Evolutionary conservation across 2,797 vertebrate genomes (phyloP).

Genomic region (Clarias fuscus): DNA sequence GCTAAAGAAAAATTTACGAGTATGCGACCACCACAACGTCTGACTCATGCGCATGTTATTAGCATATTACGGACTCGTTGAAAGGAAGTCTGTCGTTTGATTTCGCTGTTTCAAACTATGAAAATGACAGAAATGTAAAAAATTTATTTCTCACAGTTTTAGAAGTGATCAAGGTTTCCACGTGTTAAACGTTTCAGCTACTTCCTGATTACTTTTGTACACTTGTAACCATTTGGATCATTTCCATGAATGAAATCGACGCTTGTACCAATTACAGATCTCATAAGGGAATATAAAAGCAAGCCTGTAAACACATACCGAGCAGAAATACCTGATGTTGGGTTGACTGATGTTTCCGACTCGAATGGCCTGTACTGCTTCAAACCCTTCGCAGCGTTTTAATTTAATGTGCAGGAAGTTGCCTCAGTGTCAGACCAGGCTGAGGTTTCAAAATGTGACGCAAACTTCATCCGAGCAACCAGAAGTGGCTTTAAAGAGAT

Average conservation of each 20-base stretch:
- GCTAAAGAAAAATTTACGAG: too few species aligned
- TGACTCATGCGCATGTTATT: background rate
- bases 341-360: background rate
- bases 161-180: background rate
- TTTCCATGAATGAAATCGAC: background rate
- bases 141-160: background rate
- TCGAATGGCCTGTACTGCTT: background rate
- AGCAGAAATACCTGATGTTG: slow-evolving; percentile 14
- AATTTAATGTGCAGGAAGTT: slow-evolving; percentile 53
- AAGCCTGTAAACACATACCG: background rate
- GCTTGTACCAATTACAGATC: background rate
- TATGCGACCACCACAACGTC: background rate
- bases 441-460: slow-evolving; percentile 47
- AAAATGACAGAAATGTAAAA: background rate
- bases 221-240: background rate
- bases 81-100: background rate
- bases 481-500: slow-evolving; percentile 23
- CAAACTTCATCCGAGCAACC: slow-evolving; percentile 34
- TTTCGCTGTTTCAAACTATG: background rate
- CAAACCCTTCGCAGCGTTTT: background rate
- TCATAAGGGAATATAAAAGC: background rate
- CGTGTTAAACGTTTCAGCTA: background rate
- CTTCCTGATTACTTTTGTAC: background rate
- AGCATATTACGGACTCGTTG: background rate
- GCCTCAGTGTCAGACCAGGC: slow-evolving; percentile 34